Conservation (phyloP, 2,888 invertebrate genomes). For the Drosophila merina region DNA sequence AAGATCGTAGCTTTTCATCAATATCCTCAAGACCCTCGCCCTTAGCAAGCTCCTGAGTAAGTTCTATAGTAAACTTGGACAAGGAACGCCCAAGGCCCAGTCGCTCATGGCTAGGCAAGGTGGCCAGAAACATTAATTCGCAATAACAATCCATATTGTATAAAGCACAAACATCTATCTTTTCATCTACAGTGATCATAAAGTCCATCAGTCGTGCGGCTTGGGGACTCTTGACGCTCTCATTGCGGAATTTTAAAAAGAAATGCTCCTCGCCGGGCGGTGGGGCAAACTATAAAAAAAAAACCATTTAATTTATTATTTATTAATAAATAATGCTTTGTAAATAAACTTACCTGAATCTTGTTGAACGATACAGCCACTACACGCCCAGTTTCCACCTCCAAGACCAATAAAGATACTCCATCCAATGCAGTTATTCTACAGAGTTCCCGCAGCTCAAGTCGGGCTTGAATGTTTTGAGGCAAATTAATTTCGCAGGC, state of each 20-base stretch:
- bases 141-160: conserved; percentile 87
- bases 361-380: conserved; percentile 88
- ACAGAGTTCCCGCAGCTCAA: conserved; percentile 87
- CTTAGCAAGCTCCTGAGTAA: conserved; percentile 84
- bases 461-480: conserved; percentile 85
- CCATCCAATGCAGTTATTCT: conserved; percentile 87
- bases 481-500: conserved; percentile 86
- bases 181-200: conserved; percentile 87
- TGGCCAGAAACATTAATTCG: conserved; percentile 89
- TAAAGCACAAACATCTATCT: conserved; percentile 87
- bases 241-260: conserved; percentile 78
- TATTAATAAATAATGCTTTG: no score
- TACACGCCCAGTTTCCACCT: conserved; percentile 85
- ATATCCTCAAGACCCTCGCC: conserved; percentile 84
- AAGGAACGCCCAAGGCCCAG: conserved; percentile 86
- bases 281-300: conserved; percentile 60
- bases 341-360: conserved; percentile 85
- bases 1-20: conserved; percentile 59
- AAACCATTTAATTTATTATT: no score
- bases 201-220: conserved; percentile 87
- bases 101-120: conserved; percentile 85
- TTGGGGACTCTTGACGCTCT: conserved; percentile 85
- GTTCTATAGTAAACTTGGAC: conserved; percentile 85
- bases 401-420: conserved; percentile 87
- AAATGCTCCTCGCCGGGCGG: conserved; percentile 73